Base-by-base conservation (phyloP, 1,140 invertebrate species). In the Cotesia chilonis region DNA sequence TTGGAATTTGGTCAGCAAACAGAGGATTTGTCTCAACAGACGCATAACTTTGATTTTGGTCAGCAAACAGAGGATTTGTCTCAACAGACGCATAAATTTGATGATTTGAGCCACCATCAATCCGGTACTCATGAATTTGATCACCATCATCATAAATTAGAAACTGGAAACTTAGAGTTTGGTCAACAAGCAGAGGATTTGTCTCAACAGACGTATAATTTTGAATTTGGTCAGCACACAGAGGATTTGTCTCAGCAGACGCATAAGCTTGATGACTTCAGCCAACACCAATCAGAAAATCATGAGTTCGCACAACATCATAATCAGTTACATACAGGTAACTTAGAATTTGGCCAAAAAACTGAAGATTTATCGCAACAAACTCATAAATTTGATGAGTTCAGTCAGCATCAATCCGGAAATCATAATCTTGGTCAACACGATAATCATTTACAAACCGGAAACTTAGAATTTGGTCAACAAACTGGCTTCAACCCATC, bases 201-300 rank as follows among this genome's bases (percentile, higher is more conserved):
- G 14, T 14, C 14, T 14, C 14, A 14, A 14, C 14, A 14, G 14
- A 14, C 14, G 14, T 0, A 14, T 14, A 14, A 14, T 14, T 14
- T 14, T 14, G 65, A 28, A 36, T 35, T 54, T 6, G 28, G 20
- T 47, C 54, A 55, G 1, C 54, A 55, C 7, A 17, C 17, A 51
- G 54, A 61, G 68, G 55, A 76, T 73, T 67, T 76, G 9, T 75
- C 72, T 20, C 79, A 81, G 57, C 78, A 81, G 71, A 71, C 68
- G 4, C 54, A 75, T 12, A 76, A 65, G n/a, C 68, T 74, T 20
- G 74, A 71, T n/a, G 57, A 77, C 4, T 55, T 17, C 54, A 55
- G 20, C 36, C 75, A 78, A 70, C 70, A 68, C 36, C 38, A 36
- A 7, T 20, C 38, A 54, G 47, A 57, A 28, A 61, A 72, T 51